These are phyloP conservation scores for Styela clava DNA, from an alignment of 23 tunicate species.

Conservation along the genomic window DNA sequence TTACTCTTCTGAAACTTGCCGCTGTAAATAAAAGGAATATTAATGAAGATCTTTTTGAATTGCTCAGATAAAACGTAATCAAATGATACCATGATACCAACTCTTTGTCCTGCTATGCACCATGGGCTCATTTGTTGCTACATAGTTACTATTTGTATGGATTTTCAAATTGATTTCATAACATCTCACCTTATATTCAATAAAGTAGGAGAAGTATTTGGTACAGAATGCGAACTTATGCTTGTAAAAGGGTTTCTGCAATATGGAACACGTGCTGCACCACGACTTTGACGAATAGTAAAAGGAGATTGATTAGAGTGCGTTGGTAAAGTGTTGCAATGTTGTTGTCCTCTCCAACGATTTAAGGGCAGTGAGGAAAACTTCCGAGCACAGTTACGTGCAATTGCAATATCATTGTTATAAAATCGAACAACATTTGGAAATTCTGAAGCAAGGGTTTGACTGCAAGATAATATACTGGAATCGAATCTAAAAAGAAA, in stretches of 20 bases:
- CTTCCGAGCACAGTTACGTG: background rate
- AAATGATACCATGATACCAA: no score
- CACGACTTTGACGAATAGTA: background rate
- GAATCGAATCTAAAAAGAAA: background rate
- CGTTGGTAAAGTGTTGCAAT: background rate
- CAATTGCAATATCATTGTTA: background rate
- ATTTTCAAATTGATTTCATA: no score
- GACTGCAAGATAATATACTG: background rate
- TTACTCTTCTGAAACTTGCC: background rate
- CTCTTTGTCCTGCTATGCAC: no score
- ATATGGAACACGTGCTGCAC: background rate
- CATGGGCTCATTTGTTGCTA: no score
- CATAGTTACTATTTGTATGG: no score
- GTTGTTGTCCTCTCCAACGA: background rate
- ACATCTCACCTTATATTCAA: background rate
- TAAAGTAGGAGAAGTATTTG: background rate
- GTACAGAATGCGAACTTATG: background rate
- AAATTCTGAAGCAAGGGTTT: background rate
- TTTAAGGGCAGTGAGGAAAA: background rate
- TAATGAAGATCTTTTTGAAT: no score
- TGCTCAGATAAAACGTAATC: no score
- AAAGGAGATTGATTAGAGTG: background rate
- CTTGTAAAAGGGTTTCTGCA: background rate
- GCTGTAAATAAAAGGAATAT: background rate
- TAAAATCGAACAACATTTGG: slow-evolving; percentile 11